Conservation (phyloP, 2,797 vertebrate species). For the Picus viridis region DNA sequence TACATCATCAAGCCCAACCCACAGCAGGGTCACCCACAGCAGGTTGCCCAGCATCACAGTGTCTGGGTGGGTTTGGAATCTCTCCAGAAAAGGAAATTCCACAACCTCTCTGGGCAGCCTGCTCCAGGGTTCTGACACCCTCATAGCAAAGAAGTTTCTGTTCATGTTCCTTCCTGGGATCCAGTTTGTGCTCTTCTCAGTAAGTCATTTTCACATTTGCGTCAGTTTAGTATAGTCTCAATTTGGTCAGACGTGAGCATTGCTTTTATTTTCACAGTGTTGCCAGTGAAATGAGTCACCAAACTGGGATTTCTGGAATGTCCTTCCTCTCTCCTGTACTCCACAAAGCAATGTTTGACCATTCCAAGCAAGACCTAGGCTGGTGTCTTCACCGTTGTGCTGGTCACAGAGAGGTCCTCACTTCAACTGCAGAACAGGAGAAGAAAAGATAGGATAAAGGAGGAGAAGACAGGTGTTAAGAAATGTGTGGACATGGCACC, state of each 20-base stretch:
- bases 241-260: neutral
- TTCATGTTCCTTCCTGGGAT: no score
- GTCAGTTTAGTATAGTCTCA: slow-evolving; percentile 22
- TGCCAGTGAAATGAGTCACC: slow-evolving; percentile 16
- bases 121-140: no score
- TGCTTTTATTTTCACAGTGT: neutral
- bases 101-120: no score
- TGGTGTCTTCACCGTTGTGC: neutral
- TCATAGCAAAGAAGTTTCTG: no score
- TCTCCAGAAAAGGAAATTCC: no score
- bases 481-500: no score
- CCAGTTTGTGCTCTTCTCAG: neutral
- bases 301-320: neutral
- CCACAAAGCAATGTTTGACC: neutral
- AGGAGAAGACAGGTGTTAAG: neutral
- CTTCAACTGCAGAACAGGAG: neutral
- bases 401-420: neutral
- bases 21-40: no score
- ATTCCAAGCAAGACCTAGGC: neutral
- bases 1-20: no score
- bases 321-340: neutral
- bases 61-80: no score
- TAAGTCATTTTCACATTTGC: slow-evolving; percentile 37
- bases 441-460: neutral
- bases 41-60: no score